Conservation (phyloP, 2,797 vertebrate genomes). For the Semaprochilodus insignis region DNA sequence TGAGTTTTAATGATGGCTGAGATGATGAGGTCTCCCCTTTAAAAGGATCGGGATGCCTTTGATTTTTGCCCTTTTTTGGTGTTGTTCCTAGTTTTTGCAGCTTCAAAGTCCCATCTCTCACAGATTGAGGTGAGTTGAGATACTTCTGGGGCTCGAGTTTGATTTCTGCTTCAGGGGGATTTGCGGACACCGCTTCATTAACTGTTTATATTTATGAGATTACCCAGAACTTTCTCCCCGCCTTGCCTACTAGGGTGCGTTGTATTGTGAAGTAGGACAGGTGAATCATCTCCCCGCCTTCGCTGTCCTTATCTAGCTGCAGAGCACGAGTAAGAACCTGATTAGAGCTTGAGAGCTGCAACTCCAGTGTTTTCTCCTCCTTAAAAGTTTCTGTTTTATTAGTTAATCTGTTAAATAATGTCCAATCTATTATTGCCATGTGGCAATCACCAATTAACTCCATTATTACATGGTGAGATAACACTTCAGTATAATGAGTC, state of each 20-base stretch:
- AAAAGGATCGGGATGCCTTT: conserved; percentile 42
- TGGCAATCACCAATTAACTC: conserved; percentile 81
- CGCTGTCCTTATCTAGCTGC: conserved; percentile 22
- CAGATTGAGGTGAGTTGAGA: conserved; percentile 18
- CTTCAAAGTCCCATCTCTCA: conserved; percentile 3
- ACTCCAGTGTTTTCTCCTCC: conserved; percentile 30
- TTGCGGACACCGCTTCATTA: conserved; percentile 6
- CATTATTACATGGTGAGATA: conserved; percentile 81
- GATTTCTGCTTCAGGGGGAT: neutral
- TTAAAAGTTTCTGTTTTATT: conserved; percentile 58
- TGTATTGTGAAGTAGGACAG: conserved; percentile 27
- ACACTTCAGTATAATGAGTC: conserved; percentile 81
- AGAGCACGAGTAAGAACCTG: conserved; percentile 33
- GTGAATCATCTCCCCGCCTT: neutral
- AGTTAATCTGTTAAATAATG: conserved; percentile 64
- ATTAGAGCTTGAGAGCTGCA: conserved; percentile 39
- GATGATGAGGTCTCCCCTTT: conserved; percentile 64
- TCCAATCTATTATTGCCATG: conserved; percentile 74
- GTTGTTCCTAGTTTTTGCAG: conserved; percentile 21
- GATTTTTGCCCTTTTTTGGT: conserved; percentile 18
- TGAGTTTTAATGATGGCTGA: conserved; percentile 71
- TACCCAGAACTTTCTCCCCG: neutral
- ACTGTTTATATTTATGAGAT: conserved; percentile 25
- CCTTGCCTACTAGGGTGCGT: neutral
- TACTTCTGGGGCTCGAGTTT: neutral